Evolutionary conservation across 2,113 vertebrate species (phyloP).

Genomic region (Eclectus roratus): DNA sequence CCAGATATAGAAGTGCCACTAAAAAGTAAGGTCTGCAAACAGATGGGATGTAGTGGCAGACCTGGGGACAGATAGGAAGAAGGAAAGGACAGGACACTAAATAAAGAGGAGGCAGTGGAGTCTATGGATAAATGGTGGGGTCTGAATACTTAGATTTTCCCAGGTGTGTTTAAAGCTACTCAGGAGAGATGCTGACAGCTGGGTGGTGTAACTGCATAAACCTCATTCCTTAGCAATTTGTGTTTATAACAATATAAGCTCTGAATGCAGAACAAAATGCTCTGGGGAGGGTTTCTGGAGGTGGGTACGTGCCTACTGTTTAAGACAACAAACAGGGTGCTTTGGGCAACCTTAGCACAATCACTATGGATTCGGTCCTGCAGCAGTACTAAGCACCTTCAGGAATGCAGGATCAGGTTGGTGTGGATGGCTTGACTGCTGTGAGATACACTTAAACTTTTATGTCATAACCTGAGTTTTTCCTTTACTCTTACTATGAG

Average conservation of each 20-base stretch:
- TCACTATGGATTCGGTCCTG: accelerated
- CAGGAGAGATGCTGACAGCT: background rate
- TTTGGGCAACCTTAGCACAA: background rate
- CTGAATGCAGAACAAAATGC: background rate
- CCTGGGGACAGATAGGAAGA: background rate
- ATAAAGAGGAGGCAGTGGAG: background rate
- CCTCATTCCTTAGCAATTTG: background rate
- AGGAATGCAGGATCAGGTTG: background rate
- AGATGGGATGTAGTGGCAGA: background rate
- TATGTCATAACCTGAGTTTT: background rate
- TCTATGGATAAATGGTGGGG: background rate
- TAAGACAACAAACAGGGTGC: accelerated
- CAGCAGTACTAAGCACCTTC: background rate
- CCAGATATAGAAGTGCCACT: background rate
- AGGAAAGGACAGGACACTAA: background rate
- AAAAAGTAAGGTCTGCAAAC: background rate
- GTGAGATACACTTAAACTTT: accelerated
- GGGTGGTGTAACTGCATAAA: background rate
- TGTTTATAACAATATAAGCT: background rate
- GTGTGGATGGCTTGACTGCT: background rate
- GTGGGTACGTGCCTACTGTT: accelerated
- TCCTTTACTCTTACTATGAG: background rate
- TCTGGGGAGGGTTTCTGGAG: background rate
- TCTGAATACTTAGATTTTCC: background rate
- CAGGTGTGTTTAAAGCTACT: background rate